Conservation (phyloP, 2,888 invertebrate species). For the Cataglyphis altisquamis region DNA sequence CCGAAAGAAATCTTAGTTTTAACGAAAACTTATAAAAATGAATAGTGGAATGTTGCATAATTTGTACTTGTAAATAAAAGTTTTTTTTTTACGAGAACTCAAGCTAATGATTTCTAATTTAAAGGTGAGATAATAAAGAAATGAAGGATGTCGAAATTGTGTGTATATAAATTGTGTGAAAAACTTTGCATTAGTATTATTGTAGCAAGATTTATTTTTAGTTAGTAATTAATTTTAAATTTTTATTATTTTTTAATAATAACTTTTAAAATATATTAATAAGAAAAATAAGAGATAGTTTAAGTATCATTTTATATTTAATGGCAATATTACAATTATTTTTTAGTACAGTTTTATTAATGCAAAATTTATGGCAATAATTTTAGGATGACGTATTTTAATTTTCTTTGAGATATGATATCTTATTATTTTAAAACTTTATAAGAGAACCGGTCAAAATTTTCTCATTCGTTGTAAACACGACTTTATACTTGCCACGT, state of each 20-base stretch:
- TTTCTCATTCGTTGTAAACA: slow-evolving; percentile 23
- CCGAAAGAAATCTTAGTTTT: not conserved
- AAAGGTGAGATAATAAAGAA: not conserved
- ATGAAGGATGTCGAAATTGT: not conserved
- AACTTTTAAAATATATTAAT: not conserved
- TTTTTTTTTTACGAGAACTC: not conserved
- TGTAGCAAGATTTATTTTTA: not conserved
- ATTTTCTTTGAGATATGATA: not conserved
- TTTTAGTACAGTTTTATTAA: not conserved
- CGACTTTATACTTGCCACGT: slow-evolving; percentile 19
- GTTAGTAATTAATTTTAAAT: not conserved
- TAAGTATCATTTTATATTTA: not conserved
- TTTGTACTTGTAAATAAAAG: too few species aligned
- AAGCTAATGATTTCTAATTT: not conserved
- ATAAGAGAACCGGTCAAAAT: not conserved
- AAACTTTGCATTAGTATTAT: not conserved
- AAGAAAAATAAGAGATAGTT: not conserved
- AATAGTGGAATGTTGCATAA: not conserved
- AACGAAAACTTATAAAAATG: not conserved
- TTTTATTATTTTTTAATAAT: not conserved
- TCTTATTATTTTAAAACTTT: not conserved
- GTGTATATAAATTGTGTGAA: not conserved
- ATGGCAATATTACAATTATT: not conserved
- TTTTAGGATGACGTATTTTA: not conserved
- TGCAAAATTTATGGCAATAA: not conserved